A percentile compares a stretch with the other conserved stretches of the same genome.
Conservation (phyloP, 2,113 vertebrate genomes). For the Leptocoma aspasia region DNA sequence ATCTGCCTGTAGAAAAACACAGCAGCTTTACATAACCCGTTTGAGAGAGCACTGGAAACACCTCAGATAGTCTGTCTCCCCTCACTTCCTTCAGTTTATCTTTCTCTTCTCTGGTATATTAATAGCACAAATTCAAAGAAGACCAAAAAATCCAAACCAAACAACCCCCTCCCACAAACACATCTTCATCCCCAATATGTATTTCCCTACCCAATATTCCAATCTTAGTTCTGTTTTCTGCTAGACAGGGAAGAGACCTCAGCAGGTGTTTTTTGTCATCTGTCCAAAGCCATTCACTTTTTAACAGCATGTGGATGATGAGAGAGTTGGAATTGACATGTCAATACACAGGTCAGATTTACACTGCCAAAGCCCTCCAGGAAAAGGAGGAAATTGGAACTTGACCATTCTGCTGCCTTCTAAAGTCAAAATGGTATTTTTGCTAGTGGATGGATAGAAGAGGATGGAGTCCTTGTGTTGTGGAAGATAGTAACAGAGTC, state of each 20-base stretch:
- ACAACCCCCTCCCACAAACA: background rate
- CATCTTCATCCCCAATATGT: background rate
- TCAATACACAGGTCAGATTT: background rate
- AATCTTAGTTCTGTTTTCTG: background rate
- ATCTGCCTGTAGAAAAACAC: background rate
- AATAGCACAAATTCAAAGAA: background rate
- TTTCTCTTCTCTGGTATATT: background rate
- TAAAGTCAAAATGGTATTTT: background rate
- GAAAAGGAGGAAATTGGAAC: background rate
- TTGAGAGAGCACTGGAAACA: background rate
- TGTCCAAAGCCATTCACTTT: background rate
- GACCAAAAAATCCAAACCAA: background rate
- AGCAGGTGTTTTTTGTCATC: background rate
- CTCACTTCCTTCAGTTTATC: background rate
- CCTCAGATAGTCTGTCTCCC: background rate
- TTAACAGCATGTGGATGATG: background rate
- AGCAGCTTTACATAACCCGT: background rate
- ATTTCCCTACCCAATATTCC: background rate
- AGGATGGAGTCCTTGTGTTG: background rate
- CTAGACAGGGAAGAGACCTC: background rate
- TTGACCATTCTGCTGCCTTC: background rate
- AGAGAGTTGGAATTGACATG: background rate
- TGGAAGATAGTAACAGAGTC: background rate
- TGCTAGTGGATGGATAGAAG: background rate
- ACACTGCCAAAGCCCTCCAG: background rate